Conservation (phyloP, 2,797 vertebrate species). For the Lutjanus argentimaculatus region DNA sequence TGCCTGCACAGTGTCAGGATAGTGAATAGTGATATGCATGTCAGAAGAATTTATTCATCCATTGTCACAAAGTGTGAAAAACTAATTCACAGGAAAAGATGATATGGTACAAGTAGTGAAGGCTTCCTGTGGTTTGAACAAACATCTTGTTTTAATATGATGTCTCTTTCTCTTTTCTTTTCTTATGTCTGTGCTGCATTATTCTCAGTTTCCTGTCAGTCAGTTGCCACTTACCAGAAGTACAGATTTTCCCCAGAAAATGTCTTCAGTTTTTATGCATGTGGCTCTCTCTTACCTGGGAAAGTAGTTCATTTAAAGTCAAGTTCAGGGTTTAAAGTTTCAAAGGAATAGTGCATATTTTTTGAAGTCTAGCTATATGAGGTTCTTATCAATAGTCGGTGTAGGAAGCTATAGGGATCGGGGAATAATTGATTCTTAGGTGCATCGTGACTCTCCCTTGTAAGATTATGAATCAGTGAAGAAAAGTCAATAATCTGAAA, state of each 20-base stretch:
- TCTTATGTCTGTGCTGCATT: background rate
- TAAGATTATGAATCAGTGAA: no score
- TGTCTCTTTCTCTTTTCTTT: slow-evolving; percentile 7
- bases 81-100: background rate
- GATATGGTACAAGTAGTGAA: background rate
- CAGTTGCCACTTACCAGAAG: background rate
- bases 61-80: slow-evolving; percentile 8
- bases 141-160: background rate
- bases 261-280: background rate
- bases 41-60: background rate
- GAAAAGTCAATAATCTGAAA: no score
- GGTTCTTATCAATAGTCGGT: no score
- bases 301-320: background rate
- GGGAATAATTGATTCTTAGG: no score
- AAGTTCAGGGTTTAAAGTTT: background rate
- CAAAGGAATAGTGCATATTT: no score
- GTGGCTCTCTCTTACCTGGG: background rate
- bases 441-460: no score
- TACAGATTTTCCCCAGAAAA: background rate
- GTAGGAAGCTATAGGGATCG: no score
- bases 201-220: slow-evolving; percentile 32
- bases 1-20: background rate
- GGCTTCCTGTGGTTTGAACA: slow-evolving; percentile 1
- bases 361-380: no score
- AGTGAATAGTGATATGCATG: background rate